These are phyloP conservation scores for Scaptodrosophila latifasciaeformis DNA, from an alignment of 2,888 invertebrate genomes.

Conservation along the genomic window DNA sequence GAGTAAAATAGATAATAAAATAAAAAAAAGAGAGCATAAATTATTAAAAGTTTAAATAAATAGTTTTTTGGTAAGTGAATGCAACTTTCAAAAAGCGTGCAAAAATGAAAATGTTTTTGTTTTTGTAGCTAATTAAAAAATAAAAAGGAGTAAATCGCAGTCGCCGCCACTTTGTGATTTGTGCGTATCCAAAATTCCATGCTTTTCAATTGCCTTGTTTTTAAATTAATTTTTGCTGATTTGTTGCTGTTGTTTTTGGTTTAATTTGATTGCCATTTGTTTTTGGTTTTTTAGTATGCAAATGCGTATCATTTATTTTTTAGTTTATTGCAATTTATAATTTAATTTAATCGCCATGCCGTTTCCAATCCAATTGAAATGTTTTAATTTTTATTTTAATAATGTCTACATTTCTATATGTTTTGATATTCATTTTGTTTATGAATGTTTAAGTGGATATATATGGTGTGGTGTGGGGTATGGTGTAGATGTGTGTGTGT, in stretches of 20 bases:
- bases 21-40: conserved; percentile 19
- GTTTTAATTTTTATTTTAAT: conserved; percentile 27
- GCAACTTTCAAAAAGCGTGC: not conserved
- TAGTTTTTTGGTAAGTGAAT: not conserved
- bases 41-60: conserved; percentile 8
- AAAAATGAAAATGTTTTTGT: conserved; percentile 8
- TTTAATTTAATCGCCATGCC: conserved; percentile 46
- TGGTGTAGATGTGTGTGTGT: conserved; percentile 21
- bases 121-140: no score
- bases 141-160: no score
- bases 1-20: conserved; percentile 32
- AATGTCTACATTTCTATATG: conserved; percentile 35
- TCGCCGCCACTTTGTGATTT: conserved; percentile 16
- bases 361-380: conserved; percentile 23
- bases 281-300: conserved; percentile 47
- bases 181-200: conserved; percentile 55
- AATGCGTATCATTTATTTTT: conserved; percentile 33
- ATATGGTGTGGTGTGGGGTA: conserved; percentile 12
- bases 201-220: conserved; percentile 50
- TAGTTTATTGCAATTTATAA: conserved; percentile 26
- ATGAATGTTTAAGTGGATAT: conserved; percentile 7
- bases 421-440: conserved; percentile 17
- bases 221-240: conserved; percentile 28
- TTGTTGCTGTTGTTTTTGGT: conserved; percentile 7
- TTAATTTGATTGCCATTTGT: conserved; percentile 19